Base-by-base conservation (phyloP, 2,113 vertebrate genomes). In the Clarias gariepinus region DNA sequence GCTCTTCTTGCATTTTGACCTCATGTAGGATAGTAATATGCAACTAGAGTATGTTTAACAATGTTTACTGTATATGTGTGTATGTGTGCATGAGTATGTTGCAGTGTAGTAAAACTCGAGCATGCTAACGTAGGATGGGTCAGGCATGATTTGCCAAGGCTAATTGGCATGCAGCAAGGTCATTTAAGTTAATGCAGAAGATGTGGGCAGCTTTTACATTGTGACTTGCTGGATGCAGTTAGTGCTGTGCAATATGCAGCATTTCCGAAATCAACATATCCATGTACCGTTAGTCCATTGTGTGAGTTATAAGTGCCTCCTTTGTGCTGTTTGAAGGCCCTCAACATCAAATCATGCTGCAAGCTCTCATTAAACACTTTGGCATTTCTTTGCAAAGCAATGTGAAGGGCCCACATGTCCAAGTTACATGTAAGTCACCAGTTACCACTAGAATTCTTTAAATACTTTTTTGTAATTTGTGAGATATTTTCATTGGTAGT, bases 31-130 rank as follows among this genome's bases (percentile, higher is more conserved):
- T 25, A 9, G 21, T 23, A 58, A 52, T 87, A 86, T 82, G 86
- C 90, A 41, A 47, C 90, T 85, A 88, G 88, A 87, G 23, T 88
- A 88, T 89, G 88, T 89, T 82, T 86, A 86, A 74, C 86, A 52
- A 19, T 10, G 36, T 64, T 83, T 87, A 41, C 21, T 76, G 9
- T 78, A 58, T 55, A 47, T 7, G 23, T 16, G 74, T 52, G 28
- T 61, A n/a, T 84, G 11, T 28, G 3, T 57, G 30, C 47, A 47
- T 69, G 23, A 85, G 47, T 69, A 30, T 33, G 36, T 30, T 41
- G 3, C 25, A 30, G 30, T 61, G 30, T 68, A 78, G 71, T 68
- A 78, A 83, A 41, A 77, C 71, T 25, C 23, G 7, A 78, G 81
- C 71, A 63, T 77, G 36, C 21, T 74, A 60, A 81, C 55, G 57